A percentile compares a stretch with the other conserved stretches of the same genome.
Evolutionary conservation across 2,888 invertebrate species (phyloP).

Genomic region (Empis livida): DNA sequence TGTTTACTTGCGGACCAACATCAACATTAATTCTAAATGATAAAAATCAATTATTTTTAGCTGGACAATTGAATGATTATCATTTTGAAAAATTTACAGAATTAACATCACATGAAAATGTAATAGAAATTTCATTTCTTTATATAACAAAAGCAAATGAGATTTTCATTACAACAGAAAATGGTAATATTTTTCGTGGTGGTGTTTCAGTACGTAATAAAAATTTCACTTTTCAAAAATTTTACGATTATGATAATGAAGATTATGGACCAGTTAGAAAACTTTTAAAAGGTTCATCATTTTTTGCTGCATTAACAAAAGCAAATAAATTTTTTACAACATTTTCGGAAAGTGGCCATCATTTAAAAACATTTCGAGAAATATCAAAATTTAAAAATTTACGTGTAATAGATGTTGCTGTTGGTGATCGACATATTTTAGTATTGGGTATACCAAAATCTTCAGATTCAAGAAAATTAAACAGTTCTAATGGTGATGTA

Average conservation of each 20-base stretch:
- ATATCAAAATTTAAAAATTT: constrained; percentile 35
- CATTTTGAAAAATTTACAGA: constrained; percentile 30
- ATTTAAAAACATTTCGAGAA: constrained; percentile 33
- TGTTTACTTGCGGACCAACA: constrained; percentile 30
- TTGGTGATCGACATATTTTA: constrained; percentile 31
- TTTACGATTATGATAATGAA: constrained; percentile 34
- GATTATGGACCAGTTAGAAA: constrained; percentile 34
- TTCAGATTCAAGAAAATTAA: neutral
- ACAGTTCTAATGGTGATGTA: neutral
- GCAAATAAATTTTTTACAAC: constrained; percentile 34
- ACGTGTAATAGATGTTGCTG: constrained; percentile 28
- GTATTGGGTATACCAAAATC: constrained; percentile 31
- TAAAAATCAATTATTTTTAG: constrained; percentile 26
- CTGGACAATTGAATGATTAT: constrained; percentile 31
- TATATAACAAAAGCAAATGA: constrained; percentile 33
- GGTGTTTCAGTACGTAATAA: constrained; percentile 28
- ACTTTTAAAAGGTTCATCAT: constrained; percentile 29
- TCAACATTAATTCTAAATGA: constrained; percentile 32
- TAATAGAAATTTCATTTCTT: constrained; percentile 26
- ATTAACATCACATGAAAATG: constrained; percentile 25
- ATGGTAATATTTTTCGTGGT: constrained; percentile 31
- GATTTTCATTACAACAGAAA: constrained; percentile 31
- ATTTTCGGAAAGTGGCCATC: constrained; percentile 35
- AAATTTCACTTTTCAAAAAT: constrained; percentile 31
- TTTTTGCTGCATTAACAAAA: constrained; percentile 30